phyloP scores from a whole-genome alignment of 2,888 invertebrate genomes.

The Lampropteryx suffumata region DNA sequence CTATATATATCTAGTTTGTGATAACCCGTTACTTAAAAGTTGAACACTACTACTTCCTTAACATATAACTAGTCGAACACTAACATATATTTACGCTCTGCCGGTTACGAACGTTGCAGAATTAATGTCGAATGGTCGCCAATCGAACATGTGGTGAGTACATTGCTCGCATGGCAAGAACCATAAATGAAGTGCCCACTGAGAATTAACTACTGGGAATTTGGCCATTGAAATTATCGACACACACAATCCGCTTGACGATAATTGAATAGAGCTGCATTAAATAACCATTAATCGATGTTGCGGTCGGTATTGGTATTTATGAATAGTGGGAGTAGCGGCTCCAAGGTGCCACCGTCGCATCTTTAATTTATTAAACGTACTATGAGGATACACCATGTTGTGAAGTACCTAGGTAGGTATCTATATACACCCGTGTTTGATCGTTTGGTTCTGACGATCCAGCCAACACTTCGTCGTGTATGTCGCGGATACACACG shows the following conservation, averaged over 20 bases:
- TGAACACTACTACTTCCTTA: too few species aligned
- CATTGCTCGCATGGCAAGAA: slow-evolving; percentile 55
- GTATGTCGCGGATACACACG: slow-evolving; percentile 45
- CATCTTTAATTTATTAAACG: slow-evolving; percentile 38
- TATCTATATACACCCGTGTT: not conserved
- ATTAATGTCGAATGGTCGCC: slow-evolving; percentile 58
- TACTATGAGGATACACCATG: too few species aligned
- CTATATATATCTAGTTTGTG: slow-evolving; percentile 4
- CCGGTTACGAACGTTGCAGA: slow-evolving; percentile 60
- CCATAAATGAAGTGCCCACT: slow-evolving; percentile 65
- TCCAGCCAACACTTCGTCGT: slow-evolving; percentile 43
- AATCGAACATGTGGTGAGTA: slow-evolving; percentile 56
- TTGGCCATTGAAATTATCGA: slow-evolving; percentile 69
- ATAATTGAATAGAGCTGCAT: slow-evolving; percentile 74
- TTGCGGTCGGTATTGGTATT: slow-evolving; percentile 63
- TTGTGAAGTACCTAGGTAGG: too few species aligned
- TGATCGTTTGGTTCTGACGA: slow-evolving; percentile 7
- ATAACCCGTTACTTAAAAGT: slow-evolving; percentile 34
- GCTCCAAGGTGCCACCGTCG: slow-evolving; percentile 39
- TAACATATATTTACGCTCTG: slow-evolving; percentile 65
- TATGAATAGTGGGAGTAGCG: slow-evolving; percentile 51
- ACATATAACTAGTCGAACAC: too few species aligned
- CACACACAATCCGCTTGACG: slow-evolving; percentile 66
- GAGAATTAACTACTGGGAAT: slow-evolving; percentile 69
- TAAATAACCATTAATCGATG: slow-evolving; percentile 76